Conservation (phyloP, 2,888 invertebrate species). For the Zaprionus bogoriensis region DNA sequence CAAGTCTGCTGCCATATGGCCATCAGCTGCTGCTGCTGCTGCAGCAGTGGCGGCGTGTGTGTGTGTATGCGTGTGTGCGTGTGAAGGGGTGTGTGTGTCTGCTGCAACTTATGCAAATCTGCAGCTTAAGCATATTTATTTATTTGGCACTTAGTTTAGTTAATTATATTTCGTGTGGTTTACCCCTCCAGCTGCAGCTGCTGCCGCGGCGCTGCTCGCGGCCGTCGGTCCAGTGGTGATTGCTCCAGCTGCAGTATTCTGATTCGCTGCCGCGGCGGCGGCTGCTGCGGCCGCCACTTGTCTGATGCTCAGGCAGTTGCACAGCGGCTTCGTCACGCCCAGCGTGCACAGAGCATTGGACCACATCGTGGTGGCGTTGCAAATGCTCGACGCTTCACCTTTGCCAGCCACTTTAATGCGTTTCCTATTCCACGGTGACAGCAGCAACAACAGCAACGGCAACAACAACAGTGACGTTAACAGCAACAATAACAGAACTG, state of each 20-base stretch:
- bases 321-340: slow-evolving; percentile 83
- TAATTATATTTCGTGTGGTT: neutral
- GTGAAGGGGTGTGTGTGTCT: slow-evolving; percentile 17
- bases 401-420: slow-evolving; percentile 78
- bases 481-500: slow-evolving; percentile 14
- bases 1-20: slow-evolving; percentile 72
- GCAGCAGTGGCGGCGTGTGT: slow-evolving; percentile 37
- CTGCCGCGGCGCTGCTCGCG: slow-evolving; percentile 50
- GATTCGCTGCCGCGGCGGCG: slow-evolving; percentile 79
- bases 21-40: slow-evolving; percentile 48
- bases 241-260: slow-evolving; percentile 58
- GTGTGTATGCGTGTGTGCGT: neutral
- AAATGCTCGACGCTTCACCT: slow-evolving; percentile 65
- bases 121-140: neutral
- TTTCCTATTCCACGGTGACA: slow-evolving; percentile 17
- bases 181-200: slow-evolving; percentile 39
- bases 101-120: slow-evolving; percentile 13
- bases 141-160: neutral
- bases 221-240: slow-evolving; percentile 77
- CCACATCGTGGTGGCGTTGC: slow-evolving; percentile 80
- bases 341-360: slow-evolving; percentile 83
- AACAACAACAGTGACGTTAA: slow-evolving; percentile 2
- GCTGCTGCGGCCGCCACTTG: slow-evolving; percentile 82
- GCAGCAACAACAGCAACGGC: slow-evolving; percentile 22
- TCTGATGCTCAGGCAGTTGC: slow-evolving; percentile 83